Evolutionary conservation across 2,113 vertebrate species (phyloP).

Genomic region (Coryphaenoides rupestris): DNA sequence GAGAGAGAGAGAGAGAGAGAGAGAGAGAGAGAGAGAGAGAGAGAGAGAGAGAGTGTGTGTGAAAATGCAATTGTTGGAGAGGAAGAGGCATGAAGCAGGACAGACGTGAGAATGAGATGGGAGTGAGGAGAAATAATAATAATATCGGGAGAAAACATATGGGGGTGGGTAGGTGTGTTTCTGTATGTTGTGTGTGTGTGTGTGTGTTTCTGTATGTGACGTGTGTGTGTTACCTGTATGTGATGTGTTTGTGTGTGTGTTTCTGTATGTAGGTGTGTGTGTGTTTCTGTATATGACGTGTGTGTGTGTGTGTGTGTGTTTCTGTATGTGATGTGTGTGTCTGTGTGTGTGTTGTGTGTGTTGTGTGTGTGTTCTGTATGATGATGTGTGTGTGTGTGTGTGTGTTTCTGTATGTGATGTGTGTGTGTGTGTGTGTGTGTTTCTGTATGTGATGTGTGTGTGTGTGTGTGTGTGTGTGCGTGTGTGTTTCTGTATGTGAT

Average conservation of each 20-base stretch:
- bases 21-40: neutral
- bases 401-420: too few species aligned
- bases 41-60: neutral
- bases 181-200: neutral
- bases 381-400: too few species aligned
- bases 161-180: neutral
- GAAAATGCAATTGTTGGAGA: neutral
- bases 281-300: too few species aligned
- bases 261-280: too few species aligned
- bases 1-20: too few species aligned
- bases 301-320: too few species aligned
- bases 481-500: neutral
- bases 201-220: neutral
- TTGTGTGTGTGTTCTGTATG: neutral
- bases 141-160: neutral
- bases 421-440: slow-evolving; percentile 2
- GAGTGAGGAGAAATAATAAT: neutral
- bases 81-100: slow-evolving; percentile 7
- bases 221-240: too few species aligned
- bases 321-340: too few species aligned
- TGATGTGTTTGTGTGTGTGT: too few species aligned
- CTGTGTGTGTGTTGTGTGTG: neutral
- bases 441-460: too few species aligned
- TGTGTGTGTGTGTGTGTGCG: neutral
- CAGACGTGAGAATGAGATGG: neutral